Evolutionary conservation across 2,113 vertebrate genomes (phyloP).

Genomic region (Cyprinodon variegatus): DNA sequence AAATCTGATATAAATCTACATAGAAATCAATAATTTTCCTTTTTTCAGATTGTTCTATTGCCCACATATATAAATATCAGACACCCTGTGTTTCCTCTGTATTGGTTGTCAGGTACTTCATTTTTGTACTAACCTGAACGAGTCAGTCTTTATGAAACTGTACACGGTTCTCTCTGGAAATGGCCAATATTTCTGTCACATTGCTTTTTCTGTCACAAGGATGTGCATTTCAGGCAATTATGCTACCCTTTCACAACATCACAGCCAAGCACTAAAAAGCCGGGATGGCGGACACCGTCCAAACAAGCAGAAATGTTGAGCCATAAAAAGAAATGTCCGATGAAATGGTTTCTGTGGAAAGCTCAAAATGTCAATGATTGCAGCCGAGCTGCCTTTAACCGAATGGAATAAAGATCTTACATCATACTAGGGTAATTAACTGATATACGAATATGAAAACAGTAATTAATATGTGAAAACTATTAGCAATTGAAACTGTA

Average conservation of each 20-base stretch:
- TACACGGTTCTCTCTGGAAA: constrained; percentile 15
- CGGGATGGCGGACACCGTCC: neutral
- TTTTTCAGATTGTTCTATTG: neutral
- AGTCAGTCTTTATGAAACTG: constrained; percentile 35
- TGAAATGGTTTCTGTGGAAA: neutral
- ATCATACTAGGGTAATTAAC: neutral
- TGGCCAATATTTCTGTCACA: constrained; percentile 28
- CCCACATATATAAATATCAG: constrained; percentile 41
- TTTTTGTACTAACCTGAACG: constrained; percentile 30
- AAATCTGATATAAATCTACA: no score
- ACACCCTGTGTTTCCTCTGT: constrained; percentile 33
- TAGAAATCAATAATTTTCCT: no score
- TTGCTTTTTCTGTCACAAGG: neutral
- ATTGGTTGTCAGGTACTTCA: constrained; percentile 10
- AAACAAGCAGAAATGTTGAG: neutral
- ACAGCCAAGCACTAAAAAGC: constrained; percentile 3
- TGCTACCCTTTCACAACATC: constrained; percentile 29
- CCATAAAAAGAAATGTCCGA: neutral
- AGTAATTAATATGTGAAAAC: no score
- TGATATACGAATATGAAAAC: no score
- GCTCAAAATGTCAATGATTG: neutral
- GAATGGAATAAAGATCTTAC: neutral
- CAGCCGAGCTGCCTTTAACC: neutral
- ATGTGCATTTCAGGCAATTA: constrained; percentile 52
- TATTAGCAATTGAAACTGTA: no score